Conservation (phyloP, 2,113 vertebrate species). For the Alectura lathami region DNA sequence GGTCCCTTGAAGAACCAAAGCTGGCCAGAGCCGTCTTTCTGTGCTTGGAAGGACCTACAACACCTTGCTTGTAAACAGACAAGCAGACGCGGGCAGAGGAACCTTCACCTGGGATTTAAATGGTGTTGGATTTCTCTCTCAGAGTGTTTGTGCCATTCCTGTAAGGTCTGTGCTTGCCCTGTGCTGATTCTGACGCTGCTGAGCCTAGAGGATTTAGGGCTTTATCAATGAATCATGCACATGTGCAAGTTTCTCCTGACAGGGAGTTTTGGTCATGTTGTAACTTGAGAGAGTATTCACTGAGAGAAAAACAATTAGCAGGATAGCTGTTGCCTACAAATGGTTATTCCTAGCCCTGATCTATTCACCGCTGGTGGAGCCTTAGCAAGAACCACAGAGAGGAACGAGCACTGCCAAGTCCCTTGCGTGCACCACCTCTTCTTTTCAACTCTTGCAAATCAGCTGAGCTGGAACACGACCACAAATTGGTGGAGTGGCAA, state of each 20-base stretch:
- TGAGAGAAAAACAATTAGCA: conserved; percentile 60
- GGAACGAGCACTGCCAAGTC: conserved; percentile 2
- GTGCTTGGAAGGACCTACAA: background rate
- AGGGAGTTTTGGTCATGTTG: background rate
- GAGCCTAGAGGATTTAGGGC: background rate
- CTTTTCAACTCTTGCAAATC: conserved; percentile 12
- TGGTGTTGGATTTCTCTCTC: background rate
- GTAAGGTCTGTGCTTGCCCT: background rate
- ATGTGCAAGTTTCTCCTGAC: conserved; percentile 20
- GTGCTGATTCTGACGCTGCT: background rate
- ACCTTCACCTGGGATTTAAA: background rate
- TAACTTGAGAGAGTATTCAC: conserved; percentile 29
- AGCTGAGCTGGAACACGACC: background rate
- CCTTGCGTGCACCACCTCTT: background rate
- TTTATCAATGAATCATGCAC: conserved; percentile 58
- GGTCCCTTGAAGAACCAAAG: background rate
- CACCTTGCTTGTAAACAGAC: background rate
- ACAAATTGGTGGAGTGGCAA: background rate
- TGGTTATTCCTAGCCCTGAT: background rate
- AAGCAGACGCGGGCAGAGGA: background rate
- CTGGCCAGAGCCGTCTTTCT: background rate
- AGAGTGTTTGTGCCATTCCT: background rate
- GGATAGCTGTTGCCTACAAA: conserved; percentile 6
- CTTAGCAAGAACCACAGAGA: background rate
- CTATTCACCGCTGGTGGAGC: conserved; percentile 37